Conservation (phyloP, 2,888 invertebrate genomes). For the Chironomus riparius region DNA sequence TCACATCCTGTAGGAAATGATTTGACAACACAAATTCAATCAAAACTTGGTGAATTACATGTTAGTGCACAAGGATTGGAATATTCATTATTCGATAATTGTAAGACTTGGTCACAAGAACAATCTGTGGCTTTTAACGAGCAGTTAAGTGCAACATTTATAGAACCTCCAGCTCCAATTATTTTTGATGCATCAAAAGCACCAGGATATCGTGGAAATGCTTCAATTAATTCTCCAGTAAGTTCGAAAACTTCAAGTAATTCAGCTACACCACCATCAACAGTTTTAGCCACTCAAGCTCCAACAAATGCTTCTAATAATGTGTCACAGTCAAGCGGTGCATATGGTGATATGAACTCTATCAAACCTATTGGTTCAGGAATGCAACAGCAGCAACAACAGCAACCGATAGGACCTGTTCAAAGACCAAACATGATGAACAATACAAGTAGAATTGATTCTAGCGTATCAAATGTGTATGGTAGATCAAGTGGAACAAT, state of each 20-base stretch:
- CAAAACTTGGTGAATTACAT: conserved; percentile 18
- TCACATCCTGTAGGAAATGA: not conserved
- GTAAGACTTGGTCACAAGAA: conserved; percentile 46
- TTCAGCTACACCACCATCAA: conserved; percentile 46
- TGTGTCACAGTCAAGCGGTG: conserved; percentile 34
- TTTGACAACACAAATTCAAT: conserved; percentile 17
- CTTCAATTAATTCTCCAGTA: conserved; percentile 67
- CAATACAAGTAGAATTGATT: conserved; percentile 20
- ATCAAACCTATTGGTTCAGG: conserved; percentile 34
- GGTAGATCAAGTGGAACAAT: conserved; percentile 27
- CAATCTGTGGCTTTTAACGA: conserved; percentile 43
- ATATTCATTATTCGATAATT: conserved; percentile 81
- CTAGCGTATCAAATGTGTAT: conserved; percentile 27
- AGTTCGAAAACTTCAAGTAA: conserved; percentile 52
- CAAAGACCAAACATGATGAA: conserved; percentile 36
- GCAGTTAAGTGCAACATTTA: not conserved
- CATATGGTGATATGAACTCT: conserved; percentile 39
- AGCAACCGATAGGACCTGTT: conserved; percentile 36
- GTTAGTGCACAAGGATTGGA: conserved; percentile 41
- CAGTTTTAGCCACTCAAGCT: conserved; percentile 28
- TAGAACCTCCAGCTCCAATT: conserved; percentile 3
- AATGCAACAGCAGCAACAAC: conserved; percentile 32
- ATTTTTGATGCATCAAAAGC: conserved; percentile 73
- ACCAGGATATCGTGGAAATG: conserved; percentile 73
- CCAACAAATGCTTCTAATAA: conserved; percentile 27